Evolutionary conservation across 2,888 invertebrate genomes (phyloP).

Genomic region (Eustalomyia histrio): DNA sequence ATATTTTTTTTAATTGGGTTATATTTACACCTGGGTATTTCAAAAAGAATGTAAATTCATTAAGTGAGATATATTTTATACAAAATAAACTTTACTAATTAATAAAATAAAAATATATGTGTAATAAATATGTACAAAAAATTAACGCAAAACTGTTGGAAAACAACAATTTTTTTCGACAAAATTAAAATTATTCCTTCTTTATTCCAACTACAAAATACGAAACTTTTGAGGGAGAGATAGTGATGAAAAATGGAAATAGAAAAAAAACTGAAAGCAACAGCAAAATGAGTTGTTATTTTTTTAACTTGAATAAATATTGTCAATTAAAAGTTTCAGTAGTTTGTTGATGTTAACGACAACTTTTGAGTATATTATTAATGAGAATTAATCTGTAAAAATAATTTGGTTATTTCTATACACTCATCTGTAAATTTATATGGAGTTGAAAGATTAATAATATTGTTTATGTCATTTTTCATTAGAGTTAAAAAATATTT

Average conservation of each 20-base stretch:
- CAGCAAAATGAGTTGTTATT: constrained; percentile 17
- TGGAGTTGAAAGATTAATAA: no score
- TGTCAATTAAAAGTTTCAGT: constrained; percentile 63
- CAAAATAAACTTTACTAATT: constrained; percentile 57
- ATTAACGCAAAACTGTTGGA: background rate
- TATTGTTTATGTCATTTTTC: no score
- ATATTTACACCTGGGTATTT: no score
- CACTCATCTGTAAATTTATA: no score
- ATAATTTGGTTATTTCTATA: constrained; percentile 40
- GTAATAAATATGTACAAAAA: background rate
- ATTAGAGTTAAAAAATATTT: no score
- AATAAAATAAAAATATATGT: constrained; percentile 35
- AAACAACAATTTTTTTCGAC: constrained; percentile 26
- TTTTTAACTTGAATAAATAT: constrained; percentile 54
- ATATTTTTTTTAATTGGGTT: no score
- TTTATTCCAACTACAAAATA: constrained; percentile 24
- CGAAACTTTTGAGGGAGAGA: constrained; percentile 21
- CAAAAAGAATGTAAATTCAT: no score
- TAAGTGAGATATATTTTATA: no score
- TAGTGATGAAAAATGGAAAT: constrained; percentile 7
- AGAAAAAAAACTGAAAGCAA: constrained; percentile 3
- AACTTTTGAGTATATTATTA: constrained; percentile 55
- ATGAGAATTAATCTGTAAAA: constrained; percentile 44
- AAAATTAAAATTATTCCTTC: constrained; percentile 42
- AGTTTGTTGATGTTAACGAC: constrained; percentile 54